Base-by-base conservation (phyloP, 2,888 invertebrate genomes). In the Stegana nigrithorax region DNA sequence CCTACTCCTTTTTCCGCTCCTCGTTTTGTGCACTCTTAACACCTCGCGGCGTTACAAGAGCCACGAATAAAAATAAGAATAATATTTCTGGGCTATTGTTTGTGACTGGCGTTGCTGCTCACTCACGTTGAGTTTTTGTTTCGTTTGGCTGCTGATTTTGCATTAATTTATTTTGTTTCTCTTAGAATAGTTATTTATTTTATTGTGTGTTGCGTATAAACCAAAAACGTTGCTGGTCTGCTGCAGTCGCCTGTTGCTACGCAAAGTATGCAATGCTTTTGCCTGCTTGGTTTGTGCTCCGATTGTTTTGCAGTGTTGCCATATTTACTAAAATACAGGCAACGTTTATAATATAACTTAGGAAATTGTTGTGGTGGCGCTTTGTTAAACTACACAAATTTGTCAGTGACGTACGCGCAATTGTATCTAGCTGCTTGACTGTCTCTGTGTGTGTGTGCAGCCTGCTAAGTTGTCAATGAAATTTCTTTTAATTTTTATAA, bases 31-130 rank as follows among this genome's bases (percentile, higher is more conserved):
- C 66, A 59, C 59, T 71, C 78, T 76, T 75, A 75, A 76, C 78
- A 17, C 65, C 78, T 71, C 75, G 71, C 1, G n/a, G 73, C 65
- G 74, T 74, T 75, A 75, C 71, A 73, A 78, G 59, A 55, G 67
- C 66, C 6, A 65, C 69, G 60, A 53, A 59, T 58, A 61, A 42
- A 76, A 78, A 66, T 78, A 78, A 72, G 69, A 73, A 77, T 73
- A 73, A 76, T 66, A 82, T 71, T 69, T 14, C 75, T 78, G 81
- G 81, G 78, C 81, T 82, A 83, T 83, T 82, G 81, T 75, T 68
- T 78, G 78, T 74, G 75, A 61, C 39, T 32, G 23, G 63, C 59
- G 69, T 53, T 73, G 65, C 72, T 21, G n/a, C 23, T 58, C 73
- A 67, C n/a, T n/a, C n/a, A n/a, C n/a, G n/a, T n/a, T n/a, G n/a